phyloP scores from a whole-genome alignment of 2,797 vertebrate genomes.

The Lacerta viridis region DNA sequence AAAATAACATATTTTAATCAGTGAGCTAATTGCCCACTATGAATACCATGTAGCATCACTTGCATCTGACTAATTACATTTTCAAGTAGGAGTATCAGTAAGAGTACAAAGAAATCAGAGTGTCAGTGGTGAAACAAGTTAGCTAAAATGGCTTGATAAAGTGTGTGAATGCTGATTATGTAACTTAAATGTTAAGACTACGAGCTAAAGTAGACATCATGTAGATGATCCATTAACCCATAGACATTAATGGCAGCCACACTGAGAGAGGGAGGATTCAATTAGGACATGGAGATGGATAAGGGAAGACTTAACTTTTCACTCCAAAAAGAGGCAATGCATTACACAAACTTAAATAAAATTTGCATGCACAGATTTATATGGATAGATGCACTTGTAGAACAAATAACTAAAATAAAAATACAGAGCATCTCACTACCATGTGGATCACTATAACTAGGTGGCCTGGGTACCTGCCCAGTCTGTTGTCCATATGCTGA shows the following conservation, averaged over 20 bases:
- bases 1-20: constrained; percentile 40
- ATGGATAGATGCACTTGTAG: too few species aligned
- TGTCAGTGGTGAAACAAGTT: constrained; percentile 37
- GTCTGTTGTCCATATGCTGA: too few species aligned
- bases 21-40: constrained; percentile 36
- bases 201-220: neutral
- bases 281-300: neutral
- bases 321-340: neutral
- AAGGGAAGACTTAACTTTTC: neutral
- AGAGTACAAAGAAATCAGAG: constrained; percentile 34
- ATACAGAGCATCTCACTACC: too few species aligned
- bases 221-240: neutral
- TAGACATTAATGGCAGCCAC: neutral
- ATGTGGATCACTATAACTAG: too few species aligned
- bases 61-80: constrained; percentile 21
- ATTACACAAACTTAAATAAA: too few species aligned
- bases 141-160: constrained; percentile 38
- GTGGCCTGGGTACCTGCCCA: too few species aligned
- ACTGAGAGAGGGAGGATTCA: neutral
- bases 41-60: constrained; percentile 29
- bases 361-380: too few species aligned
- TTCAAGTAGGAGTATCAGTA: neutral
- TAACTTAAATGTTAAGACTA: constrained; percentile 28
- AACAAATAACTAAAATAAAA: too few species aligned
- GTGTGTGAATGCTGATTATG: constrained; percentile 4